Conservation (phyloP, 2,113 vertebrate species). For the Alectura lathami region DNA sequence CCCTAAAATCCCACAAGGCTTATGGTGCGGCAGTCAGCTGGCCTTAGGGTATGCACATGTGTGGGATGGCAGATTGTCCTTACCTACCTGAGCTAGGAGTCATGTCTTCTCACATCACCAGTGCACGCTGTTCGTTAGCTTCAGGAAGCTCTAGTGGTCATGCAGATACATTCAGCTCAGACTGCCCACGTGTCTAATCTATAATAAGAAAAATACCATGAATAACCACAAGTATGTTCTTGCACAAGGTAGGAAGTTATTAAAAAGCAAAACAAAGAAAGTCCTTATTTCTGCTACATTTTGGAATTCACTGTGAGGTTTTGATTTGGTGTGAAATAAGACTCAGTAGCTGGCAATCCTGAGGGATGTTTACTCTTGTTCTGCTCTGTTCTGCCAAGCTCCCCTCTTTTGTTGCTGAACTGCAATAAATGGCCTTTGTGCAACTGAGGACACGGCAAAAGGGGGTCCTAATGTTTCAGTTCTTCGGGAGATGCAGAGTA, state of each 20-base stretch:
- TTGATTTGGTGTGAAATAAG: neutral
- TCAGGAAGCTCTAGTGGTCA: neutral
- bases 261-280: neutral
- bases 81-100: neutral
- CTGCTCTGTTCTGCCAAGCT: neutral
- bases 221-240: neutral
- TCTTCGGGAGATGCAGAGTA: neutral
- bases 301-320: neutral
- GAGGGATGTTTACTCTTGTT: neutral
- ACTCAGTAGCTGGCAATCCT: neutral
- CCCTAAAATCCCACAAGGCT: neutral
- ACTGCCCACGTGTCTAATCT: neutral
- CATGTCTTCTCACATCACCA: accelerated
- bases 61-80: neutral
- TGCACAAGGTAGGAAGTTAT: neutral
- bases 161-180: neutral
- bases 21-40: neutral
- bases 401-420: neutral
- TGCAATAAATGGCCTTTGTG: neutral
- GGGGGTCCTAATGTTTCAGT: accelerated
- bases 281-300: neutral
- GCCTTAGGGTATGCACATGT: neutral
- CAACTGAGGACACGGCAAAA: neutral
- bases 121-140: accelerated
- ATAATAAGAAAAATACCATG: neutral